Percentiles rank a stretch among this genome's conserved stretches.
phyloP scores from a whole-genome alignment of 2,113 vertebrate species.

The Sialia sialis region DNA sequence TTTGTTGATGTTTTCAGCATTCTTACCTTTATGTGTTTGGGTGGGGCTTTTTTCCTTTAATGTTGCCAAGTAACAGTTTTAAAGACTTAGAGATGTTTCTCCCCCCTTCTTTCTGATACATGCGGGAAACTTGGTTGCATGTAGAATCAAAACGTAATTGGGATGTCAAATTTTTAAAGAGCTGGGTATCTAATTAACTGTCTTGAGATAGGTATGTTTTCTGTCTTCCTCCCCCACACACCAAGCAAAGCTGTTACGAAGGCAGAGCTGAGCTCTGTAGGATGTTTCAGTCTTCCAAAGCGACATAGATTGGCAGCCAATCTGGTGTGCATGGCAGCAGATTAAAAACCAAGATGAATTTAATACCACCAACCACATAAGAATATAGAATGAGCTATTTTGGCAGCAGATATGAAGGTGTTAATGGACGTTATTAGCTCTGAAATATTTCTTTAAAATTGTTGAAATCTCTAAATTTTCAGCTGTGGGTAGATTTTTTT shows the following conservation, averaged over 20 bases:
- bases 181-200: neutral
- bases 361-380: neutral
- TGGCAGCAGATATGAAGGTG: neutral
- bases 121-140: neutral
- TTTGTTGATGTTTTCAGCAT: neutral
- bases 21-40: neutral
- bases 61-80: neutral
- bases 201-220: constrained; percentile 8
- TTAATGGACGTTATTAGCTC: neutral
- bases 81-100: neutral
- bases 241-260: neutral
- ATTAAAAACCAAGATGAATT: neutral
- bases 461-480: neutral
- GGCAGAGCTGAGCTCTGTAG: neutral
- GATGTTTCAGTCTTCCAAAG: neutral
- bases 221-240: neutral
- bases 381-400: neutral
- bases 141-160: neutral
- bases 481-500: neutral
- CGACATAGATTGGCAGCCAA: neutral
- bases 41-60: neutral
- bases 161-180: neutral
- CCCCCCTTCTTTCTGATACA: neutral
- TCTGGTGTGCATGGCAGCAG: neutral
- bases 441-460: neutral